phyloP scores from a whole-genome alignment of 2,113 vertebrate species.

The Neolamprologus sp. region DNA sequence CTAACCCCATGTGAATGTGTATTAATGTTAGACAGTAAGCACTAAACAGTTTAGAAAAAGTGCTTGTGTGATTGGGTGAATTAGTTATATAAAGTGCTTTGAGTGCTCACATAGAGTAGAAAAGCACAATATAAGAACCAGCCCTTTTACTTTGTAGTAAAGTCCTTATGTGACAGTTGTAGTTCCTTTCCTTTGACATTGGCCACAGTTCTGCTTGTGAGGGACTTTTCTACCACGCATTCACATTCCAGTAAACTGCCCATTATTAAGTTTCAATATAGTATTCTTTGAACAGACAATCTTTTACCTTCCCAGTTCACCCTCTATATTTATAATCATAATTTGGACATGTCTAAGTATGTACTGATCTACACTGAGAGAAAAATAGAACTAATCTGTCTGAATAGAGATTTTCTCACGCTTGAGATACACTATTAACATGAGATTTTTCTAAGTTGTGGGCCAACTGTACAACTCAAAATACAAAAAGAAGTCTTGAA shows the following conservation, averaged over 20 bases:
- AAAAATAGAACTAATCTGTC: neutral
- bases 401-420: neutral
- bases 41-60: neutral
- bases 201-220: neutral
- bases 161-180: neutral
- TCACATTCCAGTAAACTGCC: neutral
- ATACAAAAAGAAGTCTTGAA: neutral
- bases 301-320: neutral
- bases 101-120: neutral
- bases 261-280: neutral
- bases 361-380: neutral
- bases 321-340: neutral
- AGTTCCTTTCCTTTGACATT: neutral
- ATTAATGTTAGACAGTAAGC: neutral
- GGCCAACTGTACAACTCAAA: neutral
- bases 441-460: neutral
- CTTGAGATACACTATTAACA: neutral
- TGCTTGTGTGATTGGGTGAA: neutral
- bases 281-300: neutral
- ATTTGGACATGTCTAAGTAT: neutral
- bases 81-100: neutral
- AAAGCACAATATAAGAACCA: neutral
- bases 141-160: neutral
- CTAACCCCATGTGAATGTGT: neutral
- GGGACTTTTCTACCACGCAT: neutral